Evolutionary conservation across 2,113 vertebrate genomes (phyloP).

Genomic region (Terrapene triunguis): DNA sequence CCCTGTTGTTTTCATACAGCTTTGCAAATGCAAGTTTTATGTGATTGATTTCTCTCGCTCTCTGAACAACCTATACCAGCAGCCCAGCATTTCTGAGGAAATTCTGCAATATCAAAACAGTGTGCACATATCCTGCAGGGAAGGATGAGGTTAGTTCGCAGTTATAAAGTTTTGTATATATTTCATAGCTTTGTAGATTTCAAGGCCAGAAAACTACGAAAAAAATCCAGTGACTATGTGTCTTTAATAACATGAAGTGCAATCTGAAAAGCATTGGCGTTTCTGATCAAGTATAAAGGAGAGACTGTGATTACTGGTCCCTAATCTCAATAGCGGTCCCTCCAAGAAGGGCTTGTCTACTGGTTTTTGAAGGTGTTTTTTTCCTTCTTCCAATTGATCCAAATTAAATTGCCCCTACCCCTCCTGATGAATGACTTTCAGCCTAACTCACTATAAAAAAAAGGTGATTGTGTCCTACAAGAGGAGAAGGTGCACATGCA

Average conservation of each 20-base stretch:
- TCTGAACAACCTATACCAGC: neutral
- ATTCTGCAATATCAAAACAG: neutral
- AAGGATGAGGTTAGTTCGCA: neutral
- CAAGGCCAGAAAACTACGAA: neutral
- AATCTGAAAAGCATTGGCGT: neutral
- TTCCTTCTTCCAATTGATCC: conserved; percentile 37
- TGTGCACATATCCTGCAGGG: neutral
- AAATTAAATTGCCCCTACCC: neutral
- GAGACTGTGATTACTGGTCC: neutral
- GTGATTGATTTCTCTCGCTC: neutral
- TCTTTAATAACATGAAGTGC: neutral
- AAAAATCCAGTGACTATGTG: neutral
- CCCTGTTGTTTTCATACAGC: neutral
- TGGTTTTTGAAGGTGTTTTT: conserved; percentile 9
- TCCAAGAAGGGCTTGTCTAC: neutral
- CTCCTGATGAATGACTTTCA: neutral
- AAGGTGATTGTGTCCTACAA: neutral
- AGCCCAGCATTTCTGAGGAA: neutral
- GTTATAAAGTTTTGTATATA: neutral
- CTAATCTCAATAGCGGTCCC: neutral
- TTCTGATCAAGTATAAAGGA: neutral
- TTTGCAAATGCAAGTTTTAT: neutral
- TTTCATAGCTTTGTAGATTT: neutral
- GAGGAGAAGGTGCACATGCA: neutral
- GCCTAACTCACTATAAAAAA: neutral